Base-by-base conservation (phyloP, 2,113 vertebrate species). In the Callionymus lyra region DNA sequence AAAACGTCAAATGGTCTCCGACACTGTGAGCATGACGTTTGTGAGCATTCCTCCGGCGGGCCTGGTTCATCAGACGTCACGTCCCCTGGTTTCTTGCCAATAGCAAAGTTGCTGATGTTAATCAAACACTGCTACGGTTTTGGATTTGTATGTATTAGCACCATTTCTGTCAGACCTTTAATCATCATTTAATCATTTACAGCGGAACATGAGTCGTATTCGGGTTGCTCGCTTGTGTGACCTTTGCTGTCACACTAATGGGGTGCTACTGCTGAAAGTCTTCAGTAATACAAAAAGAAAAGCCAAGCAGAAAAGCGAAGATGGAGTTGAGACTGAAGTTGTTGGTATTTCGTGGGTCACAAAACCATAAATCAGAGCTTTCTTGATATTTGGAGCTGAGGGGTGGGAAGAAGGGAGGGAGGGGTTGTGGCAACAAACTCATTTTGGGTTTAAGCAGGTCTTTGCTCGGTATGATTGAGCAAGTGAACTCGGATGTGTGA, bases 261-360 rank as follows among this genome's bases (percentile, higher is more conserved):
- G 21, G 21, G 21, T 8, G 21, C 21, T 8, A 8, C 21, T 27
- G 21, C 8, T 41, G 2, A 21, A n/a, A 41, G 17, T 41, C 5
- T n/a, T 21, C 38, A 35, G n/a, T 35, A 13, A n/a, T 35, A n/a
- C 34, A 35, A 12, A 35, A 14, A 12, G 10, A 35, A 35, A 35
- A 41, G 10, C 6, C 11, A n/a, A 9, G 18, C 5, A 41, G 19
- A 41, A 1, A 41, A 6, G 12, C 6, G 6, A 59, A 82, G 63
- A 72, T 61, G 59, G 63, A 52, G 47, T 44, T 69, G 45, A 67
- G 57, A 76, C 21, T 40, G 46, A 62, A 65, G 53, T 76, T 72
- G 54, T 64, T 84, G 84, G 53, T 81, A 86, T 85, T 85, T 86
- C 74, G 59, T 44, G 50, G 72, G 72, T 74, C 34, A 31, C 47